Percentiles rank a stretch among this genome's conserved stretches.
Conservation (phyloP, 2,113 vertebrate genomes). For the Lamprotornis superbus region DNA sequence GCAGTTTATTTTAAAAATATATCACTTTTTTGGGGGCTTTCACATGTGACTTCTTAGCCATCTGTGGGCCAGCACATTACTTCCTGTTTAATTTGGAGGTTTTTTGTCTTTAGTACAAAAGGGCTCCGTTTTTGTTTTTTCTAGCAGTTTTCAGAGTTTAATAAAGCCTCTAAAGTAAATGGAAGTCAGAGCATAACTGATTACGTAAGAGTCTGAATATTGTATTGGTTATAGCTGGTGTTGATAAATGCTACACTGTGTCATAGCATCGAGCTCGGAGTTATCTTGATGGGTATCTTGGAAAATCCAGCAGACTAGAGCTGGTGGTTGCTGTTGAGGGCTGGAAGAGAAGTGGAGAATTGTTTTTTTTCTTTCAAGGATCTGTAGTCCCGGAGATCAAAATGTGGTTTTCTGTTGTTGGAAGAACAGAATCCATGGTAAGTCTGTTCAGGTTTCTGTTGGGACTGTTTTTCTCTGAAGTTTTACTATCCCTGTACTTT, state of each 20-base stretch:
- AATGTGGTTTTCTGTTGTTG: slow-evolving; percentile 99
- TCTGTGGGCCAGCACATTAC: slow-evolving; percentile 58
- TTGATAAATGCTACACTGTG: slow-evolving; percentile 60
- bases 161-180: slow-evolving; percentile 64
- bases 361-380: slow-evolving; percentile 51
- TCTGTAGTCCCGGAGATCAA: slow-evolving; percentile 53
- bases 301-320: slow-evolving; percentile 63
- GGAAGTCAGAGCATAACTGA: slow-evolving; percentile 56
- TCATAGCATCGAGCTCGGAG: slow-evolving; percentile 49
- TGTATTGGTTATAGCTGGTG: slow-evolving; percentile 61
- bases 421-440: slow-evolving; percentile 82
- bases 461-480: slow-evolving; percentile 41
- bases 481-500: slow-evolving; percentile 34
- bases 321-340: slow-evolving; percentile 31
- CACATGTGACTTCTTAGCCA: slow-evolving; percentile 39
- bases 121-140: slow-evolving; percentile 37
- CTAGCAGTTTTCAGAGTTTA: slow-evolving; percentile 58
- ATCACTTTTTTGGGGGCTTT: slow-evolving; percentile 40
- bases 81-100: slow-evolving; percentile 75
- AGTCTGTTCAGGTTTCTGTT: slow-evolving; percentile 64
- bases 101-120: slow-evolving; percentile 53
- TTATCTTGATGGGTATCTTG: slow-evolving; percentile 37
- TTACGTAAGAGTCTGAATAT: slow-evolving; percentile 71
- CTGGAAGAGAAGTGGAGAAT: slow-evolving; percentile 57
- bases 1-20: slow-evolving; percentile 65